phyloP scores from a whole-genome alignment of 1,140 invertebrate genomes.

The Rhynchophorus ferrugineus region DNA sequence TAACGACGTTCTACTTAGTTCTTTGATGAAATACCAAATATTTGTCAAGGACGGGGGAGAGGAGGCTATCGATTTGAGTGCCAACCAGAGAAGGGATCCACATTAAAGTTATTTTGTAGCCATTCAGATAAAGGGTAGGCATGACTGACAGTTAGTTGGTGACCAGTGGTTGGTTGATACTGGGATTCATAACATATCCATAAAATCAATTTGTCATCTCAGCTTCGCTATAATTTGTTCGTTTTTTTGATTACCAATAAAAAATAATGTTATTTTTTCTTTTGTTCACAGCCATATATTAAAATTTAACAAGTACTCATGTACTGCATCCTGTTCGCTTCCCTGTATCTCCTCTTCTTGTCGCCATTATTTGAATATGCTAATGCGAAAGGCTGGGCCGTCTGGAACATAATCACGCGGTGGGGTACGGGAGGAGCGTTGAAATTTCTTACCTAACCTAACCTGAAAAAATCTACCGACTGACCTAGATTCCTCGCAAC shows the following conservation, averaged over 20 bases:
- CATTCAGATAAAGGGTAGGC: no score
- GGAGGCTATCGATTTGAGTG: no score
- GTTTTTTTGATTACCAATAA: background rate
- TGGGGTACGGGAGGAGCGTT: background rate
- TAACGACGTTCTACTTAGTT: no score
- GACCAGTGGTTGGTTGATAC: no score
- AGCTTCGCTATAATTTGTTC: no score
- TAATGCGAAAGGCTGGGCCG: background rate
- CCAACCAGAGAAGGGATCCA: no score
- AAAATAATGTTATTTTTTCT: background rate
- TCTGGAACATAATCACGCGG: background rate
- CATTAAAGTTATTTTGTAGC: no score
- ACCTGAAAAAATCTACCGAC: background rate
- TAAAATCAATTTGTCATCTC: background rate
- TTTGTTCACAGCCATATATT: background rate
- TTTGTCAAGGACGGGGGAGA: no score
- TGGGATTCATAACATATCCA: background rate
- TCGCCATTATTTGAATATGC: background rate
- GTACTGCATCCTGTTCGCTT: background rate
- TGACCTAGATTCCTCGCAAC: background rate
- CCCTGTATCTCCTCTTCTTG: background rate
- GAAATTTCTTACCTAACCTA: background rate
- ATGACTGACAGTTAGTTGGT: no score
- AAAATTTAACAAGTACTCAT: background rate
- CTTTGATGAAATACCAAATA: no score